Conservation (phyloP, 2,888 invertebrate species). For the Lasioglossum marginatum region DNA sequence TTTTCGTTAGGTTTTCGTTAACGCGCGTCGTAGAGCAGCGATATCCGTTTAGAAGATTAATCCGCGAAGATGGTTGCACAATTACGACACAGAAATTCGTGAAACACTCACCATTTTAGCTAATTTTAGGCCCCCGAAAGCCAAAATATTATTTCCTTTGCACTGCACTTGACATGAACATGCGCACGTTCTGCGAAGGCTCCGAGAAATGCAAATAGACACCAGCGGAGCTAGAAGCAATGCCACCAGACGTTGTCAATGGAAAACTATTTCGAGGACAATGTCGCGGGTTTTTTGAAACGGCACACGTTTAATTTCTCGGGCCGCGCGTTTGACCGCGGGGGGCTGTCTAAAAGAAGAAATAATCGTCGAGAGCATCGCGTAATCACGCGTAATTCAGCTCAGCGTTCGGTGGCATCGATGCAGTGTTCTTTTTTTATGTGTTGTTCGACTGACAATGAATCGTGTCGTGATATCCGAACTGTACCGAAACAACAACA, state of each 20-base stretch:
- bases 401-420: constrained; percentile 27
- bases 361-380: background rate
- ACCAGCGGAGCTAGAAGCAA: constrained; percentile 42
- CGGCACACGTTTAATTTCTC: constrained; percentile 21
- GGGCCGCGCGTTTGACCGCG: background rate
- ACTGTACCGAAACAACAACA: background rate
- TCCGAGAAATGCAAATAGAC: constrained; percentile 64
- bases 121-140: constrained; percentile 82
- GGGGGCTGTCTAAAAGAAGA: background rate
- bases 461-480: background rate
- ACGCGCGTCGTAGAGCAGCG: background rate
- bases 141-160: constrained; percentile 84
- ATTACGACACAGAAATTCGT: constrained; percentile 21
- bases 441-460: background rate
- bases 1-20: constrained; percentile 23
- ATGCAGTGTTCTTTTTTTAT: constrained; percentile 9
- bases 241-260: constrained; percentile 58
- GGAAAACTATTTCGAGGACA: constrained; percentile 38
- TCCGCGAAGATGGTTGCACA: background rate
- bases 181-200: constrained; percentile 74
- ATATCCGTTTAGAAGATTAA: background rate
- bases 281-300: constrained; percentile 62
- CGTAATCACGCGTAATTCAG: background rate
- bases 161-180: constrained; percentile 82
- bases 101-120: constrained; percentile 80